Evolutionary conservation across 2,888 invertebrate genomes (phyloP), one percentile per base, ranked within the genome.

Genomic region (Atrina japonica): DNA sequence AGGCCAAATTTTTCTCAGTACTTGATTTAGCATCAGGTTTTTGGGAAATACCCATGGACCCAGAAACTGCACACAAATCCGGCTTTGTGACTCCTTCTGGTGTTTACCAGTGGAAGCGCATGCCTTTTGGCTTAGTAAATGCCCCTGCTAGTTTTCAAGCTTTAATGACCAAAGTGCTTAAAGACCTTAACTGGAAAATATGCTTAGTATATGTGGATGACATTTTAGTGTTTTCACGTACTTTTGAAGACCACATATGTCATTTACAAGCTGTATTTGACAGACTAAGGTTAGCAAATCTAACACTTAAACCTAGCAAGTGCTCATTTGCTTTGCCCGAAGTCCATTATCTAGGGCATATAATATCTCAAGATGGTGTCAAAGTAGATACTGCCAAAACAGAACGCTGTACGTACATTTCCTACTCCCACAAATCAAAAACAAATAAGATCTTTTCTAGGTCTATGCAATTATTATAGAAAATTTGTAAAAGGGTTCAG

Each of bases 401-500:
- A 29, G 70, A n/a, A 78, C 18, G 67, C 70, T 41, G 66, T 78
- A 35, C 14, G 58, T 21, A 66, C 71, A 35, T 72, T 71, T 40
- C 72, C 69, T 27, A 59, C 35, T 14, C 78, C 77, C 3, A 71
- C 45, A 41, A 63, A 47, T 35, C 69, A 74, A 49, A 73, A 70
- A 40, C 67, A 74, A 47, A n/a, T 76, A 18, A 47, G 66, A 35
- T 53, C 66, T n/a, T n/a, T n/a, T n/a, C n/a, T n/a, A n/a, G n/a
- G n/a, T n/a, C n/a, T n/a, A n/a, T n/a, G n/a, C n/a, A 75, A 73
- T 29, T 81, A 74, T 53, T 80, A 76, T 43, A 49, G 72, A 9
- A 59, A 63, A 27, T 75, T 76, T 64, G 66, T 77, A 11, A 61
- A 56, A 40, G 29, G 61, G 23, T 76, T 59, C 55, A 47, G 66